A percentile compares a stretch with the other conserved stretches of the same genome.
Conservation (phyloP, 2,113 vertebrate genomes). For the Amazona guildingii region DNA sequence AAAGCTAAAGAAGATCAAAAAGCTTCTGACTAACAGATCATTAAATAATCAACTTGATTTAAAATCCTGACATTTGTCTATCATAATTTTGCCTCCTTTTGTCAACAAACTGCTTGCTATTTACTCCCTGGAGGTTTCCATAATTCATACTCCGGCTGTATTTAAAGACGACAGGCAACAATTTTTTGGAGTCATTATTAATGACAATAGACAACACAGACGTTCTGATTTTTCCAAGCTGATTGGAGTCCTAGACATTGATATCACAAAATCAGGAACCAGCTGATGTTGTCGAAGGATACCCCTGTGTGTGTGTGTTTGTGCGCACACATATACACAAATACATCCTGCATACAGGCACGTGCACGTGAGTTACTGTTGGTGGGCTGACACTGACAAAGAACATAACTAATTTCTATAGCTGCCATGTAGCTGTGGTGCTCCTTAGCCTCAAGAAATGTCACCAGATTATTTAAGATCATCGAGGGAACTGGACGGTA, state of each 20-base stretch:
- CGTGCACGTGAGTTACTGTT: rapidly evolving
- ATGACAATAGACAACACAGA: neutral
- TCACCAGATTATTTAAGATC: neutral
- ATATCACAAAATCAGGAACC: neutral
- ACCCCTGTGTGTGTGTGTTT: neutral
- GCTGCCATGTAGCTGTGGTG: neutral
- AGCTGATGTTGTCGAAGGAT: neutral
- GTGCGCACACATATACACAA: too few species aligned
- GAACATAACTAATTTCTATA: neutral
- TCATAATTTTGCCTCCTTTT: neutral
- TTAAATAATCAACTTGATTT: constrained; percentile 12
- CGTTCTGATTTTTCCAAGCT: neutral
- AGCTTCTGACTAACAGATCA: neutral
- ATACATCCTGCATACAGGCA: neutral
- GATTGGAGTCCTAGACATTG: neutral
- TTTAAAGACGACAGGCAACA: neutral
- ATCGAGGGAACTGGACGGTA: neutral
- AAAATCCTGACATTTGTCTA: neutral
- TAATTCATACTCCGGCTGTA: neutral
- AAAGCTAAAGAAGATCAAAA: neutral
- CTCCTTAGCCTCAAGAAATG: neutral
- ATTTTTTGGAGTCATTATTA: neutral
- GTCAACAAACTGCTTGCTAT: neutral
- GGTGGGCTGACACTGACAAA: neutral
- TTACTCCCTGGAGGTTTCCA: neutral